phyloP scores from a whole-genome alignment of 2,113 vertebrate genomes.

The Strix uralensis region DNA sequence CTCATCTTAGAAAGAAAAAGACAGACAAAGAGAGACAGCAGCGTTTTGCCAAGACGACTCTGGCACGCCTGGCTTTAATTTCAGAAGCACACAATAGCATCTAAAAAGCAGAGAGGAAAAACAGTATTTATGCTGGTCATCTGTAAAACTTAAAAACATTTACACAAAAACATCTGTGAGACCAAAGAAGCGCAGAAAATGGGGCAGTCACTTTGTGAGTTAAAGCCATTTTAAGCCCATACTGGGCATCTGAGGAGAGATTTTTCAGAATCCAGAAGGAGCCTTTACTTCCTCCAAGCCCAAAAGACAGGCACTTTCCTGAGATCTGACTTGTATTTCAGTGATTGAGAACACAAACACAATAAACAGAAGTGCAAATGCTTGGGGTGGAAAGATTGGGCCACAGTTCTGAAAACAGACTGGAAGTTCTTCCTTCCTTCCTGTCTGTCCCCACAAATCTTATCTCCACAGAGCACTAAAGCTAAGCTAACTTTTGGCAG shows the following conservation, averaged over 20 bases:
- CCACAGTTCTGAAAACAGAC: background rate
- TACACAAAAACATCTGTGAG: background rate
- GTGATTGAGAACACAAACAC: accelerated
- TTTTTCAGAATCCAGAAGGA: background rate
- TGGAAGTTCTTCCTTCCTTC: background rate
- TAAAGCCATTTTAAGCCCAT: background rate
- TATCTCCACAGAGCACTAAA: background rate
- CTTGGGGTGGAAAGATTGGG: background rate
- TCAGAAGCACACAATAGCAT: accelerated
- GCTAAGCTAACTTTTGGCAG: background rate
- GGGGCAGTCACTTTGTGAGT: background rate
- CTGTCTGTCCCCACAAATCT: background rate
- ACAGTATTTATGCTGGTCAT: accelerated
- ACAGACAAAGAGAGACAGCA: background rate
- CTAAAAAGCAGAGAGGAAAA: background rate
- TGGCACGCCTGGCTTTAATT: background rate
- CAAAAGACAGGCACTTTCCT: background rate
- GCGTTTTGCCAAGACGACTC: background rate
- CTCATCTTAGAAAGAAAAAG: background rate
- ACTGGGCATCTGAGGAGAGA: background rate
- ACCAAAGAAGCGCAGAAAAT: background rate
- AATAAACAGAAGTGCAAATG: background rate
- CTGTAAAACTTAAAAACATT: background rate
- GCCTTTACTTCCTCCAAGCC: background rate
- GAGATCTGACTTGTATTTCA: background rate